phyloP scores from a whole-genome alignment of 1,140 invertebrate species.

The Steinernema feltiae region DNA sequence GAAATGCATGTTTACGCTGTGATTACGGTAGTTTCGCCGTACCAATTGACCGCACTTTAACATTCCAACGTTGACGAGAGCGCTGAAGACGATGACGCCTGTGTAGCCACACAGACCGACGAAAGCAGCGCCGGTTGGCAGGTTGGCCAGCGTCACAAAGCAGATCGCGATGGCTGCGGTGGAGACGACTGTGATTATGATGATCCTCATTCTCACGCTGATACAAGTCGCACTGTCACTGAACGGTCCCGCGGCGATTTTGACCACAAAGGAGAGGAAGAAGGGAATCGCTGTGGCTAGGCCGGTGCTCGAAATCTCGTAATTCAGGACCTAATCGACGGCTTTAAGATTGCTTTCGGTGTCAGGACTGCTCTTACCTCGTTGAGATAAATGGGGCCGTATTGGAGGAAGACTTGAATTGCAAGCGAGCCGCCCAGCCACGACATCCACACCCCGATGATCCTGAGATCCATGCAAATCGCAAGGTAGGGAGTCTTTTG shows the following conservation, averaged over 20 bases:
- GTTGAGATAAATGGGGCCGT: slow-evolving; percentile 39
- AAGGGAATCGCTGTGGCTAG: slow-evolving; percentile 30
- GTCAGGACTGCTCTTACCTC: slow-evolving; percentile 17
- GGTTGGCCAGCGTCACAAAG: slow-evolving; percentile 25
- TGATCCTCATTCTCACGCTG: slow-evolving; percentile 18
- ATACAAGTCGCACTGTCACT: slow-evolving; percentile 33
- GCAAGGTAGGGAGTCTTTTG: slow-evolving; percentile 12
- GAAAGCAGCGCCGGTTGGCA: slow-evolving; percentile 16
- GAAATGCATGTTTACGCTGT: background rate
- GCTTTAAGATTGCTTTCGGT: background rate
- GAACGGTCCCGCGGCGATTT: slow-evolving; percentile 29
- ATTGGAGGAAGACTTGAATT: slow-evolving; percentile 23
- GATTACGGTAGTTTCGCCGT: background rate
- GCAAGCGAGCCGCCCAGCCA: slow-evolving; percentile 20
- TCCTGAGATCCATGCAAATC: slow-evolving; percentile 20
- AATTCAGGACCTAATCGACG: slow-evolving; percentile 25
- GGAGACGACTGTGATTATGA: slow-evolving; percentile 28
- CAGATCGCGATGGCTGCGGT: slow-evolving; percentile 31
- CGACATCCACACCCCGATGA: slow-evolving; percentile 17
- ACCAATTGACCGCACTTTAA: slow-evolving; percentile 38
- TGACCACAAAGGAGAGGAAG: slow-evolving; percentile 25
- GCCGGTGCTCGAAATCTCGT: slow-evolving; percentile 32
- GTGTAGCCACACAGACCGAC: slow-evolving; percentile 29
- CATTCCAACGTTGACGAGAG: slow-evolving; percentile 31
- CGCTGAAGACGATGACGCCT: slow-evolving; percentile 28